phyloP scores from a whole-genome alignment of 2,888 invertebrate species.

The Orthosia gracilis region DNA sequence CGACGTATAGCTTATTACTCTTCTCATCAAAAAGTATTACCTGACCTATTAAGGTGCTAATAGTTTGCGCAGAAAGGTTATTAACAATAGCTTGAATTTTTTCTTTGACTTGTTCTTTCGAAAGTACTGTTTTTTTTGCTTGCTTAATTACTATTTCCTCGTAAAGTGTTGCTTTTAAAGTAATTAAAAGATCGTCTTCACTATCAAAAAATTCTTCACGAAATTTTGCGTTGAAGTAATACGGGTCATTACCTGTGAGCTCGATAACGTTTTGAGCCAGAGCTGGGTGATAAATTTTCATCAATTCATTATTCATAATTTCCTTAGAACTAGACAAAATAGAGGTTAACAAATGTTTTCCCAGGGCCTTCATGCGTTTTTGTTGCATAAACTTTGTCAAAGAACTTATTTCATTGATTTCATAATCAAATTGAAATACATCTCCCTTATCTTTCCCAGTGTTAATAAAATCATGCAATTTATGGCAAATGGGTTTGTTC shows the following conservation, averaged over 20 bases:
- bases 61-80: conserved; percentile 58
- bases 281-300: conserved; percentile 72
- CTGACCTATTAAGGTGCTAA: conserved; percentile 69
- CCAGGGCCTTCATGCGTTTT: conserved; percentile 66
- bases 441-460: conserved; percentile 58
- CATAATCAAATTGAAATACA: conserved; percentile 68
- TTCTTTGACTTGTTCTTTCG: conserved; percentile 55
- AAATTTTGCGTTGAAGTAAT: conserved; percentile 61
- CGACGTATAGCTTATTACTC: conserved; percentile 52
- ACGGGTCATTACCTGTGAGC: conserved; percentile 27
- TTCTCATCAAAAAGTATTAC: conserved; percentile 58
- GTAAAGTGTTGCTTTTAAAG: conserved; percentile 65
- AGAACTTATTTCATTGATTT: conserved; percentile 58
- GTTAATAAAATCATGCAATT: conserved; percentile 65
- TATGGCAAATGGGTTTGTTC: conserved; percentile 52
- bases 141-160: conserved; percentile 62
- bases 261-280: conserved; percentile 68
- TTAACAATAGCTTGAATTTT: conserved; percentile 53
- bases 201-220: conserved; percentile 67
- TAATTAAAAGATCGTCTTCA: conserved; percentile 54
- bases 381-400: conserved; percentile 66
- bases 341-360: conserved; percentile 64
- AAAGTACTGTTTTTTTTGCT: conserved; percentile 52
- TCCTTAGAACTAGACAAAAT: conserved; percentile 65
- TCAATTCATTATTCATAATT: conserved; percentile 68